Evolutionary conservation across 2,113 vertebrate genomes (phyloP), one percentile per base, ranked within the genome.

Genomic region (Brachyistius frenatus): DNA sequence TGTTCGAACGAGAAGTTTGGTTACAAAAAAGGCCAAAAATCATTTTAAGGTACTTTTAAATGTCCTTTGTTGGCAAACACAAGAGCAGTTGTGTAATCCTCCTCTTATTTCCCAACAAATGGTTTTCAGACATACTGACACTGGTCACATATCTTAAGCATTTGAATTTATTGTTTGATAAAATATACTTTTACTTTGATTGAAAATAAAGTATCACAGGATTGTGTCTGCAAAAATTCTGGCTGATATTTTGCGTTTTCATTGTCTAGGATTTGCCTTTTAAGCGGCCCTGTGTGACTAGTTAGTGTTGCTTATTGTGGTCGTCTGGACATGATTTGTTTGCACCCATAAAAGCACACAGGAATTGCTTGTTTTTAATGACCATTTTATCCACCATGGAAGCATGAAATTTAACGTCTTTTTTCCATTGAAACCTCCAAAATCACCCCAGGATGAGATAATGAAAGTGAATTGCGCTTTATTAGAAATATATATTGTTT

Each of bases 291-390:
- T 72, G 63, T 81, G 56, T 85, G 70, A 84, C 73, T 84, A 72
- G 60, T 76, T 86, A 83, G 64, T 56, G 33, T 35, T 80, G 75
- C 80, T 70, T 71, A 78, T 74, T 86, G 78, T 74, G 71, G 56
- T 84, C 7, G 73, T 82, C 83, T 88, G 87, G 86, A 83, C 83
- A 76, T 78, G 85, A 91, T 92, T 90, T 91, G 86, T 91, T 89
- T 91, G 81, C 71, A 47, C 70, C 76, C 87, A 80, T 90, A 92
- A 91, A 89, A 87, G 66, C 35, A 10, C 37, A 55, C 35, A 75
- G 78, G 69, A 92, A 88, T 87, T 89, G 86, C 80, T 89, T 76
- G 56, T 87, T 87, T 91, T 84, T 88, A 89, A 89, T 78, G 67
- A 57, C 71, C 74, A 83, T 80, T 70, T 86, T 85, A 88, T 87